Conservation (phyloP, 2,113 vertebrate genomes). For the Python bivittatus region DNA sequence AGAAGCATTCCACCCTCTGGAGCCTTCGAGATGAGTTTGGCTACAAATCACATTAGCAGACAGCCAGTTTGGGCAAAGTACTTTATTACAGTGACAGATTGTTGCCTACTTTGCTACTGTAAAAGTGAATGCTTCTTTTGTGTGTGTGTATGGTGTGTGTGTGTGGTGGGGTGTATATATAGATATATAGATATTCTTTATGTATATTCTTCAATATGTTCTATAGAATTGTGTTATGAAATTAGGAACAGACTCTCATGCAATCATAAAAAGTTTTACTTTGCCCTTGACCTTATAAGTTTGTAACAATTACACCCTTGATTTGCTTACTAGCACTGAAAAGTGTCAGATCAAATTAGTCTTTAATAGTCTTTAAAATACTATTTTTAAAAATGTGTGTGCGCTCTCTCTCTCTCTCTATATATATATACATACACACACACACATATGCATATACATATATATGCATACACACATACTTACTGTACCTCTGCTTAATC, state of each 20-base stretch:
- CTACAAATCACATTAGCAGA: background rate
- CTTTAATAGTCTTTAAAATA: background rate
- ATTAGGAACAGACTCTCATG: background rate
- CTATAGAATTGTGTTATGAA: background rate
- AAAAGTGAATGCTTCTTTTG: background rate
- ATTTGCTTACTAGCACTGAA: background rate
- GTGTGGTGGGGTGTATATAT: too few relatives aligned
- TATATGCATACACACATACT: rapidly evolving
- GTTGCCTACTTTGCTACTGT: background rate
- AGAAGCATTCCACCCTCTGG: background rate
- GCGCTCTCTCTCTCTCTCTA: background rate
- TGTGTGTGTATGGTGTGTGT: too few relatives aligned
- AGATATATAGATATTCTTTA: too few relatives aligned
- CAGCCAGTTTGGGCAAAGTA: background rate
- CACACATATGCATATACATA: too few relatives aligned
- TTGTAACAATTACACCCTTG: background rate
- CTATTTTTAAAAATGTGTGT: background rate
- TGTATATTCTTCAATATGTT: background rate
- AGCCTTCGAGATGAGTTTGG: background rate
- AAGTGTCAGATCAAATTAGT: background rate
- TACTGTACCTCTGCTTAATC: background rate
- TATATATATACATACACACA: too few relatives aligned
- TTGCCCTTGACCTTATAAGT: slow-evolving; percentile 1
- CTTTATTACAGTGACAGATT: background rate
- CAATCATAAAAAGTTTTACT: slow-evolving; percentile 2